Evolutionary conservation across 1,140 invertebrate species (phyloP).

Genomic region (Wasmannia auropunctata): DNA sequence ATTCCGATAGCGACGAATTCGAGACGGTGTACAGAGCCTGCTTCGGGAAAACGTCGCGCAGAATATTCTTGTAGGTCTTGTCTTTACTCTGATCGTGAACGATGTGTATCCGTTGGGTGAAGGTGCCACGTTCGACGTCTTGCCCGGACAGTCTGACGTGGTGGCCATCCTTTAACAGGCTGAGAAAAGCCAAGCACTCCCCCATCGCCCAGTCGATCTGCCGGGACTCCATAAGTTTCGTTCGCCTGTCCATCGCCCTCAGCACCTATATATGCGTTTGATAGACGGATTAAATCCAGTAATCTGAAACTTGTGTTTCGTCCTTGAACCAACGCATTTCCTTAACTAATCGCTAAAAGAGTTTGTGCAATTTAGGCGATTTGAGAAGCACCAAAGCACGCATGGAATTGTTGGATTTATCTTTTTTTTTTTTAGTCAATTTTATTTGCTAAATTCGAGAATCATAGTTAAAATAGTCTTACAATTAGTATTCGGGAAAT

Average conservation of each 20-base stretch:
- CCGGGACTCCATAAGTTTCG: conserved; percentile 89
- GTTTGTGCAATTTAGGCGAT: no score
- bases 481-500: no score
- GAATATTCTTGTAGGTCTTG: conserved; percentile 87
- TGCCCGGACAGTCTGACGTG: conserved; percentile 91
- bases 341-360: neutral
- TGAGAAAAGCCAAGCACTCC: conserved; percentile 94
- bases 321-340: neutral
- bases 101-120: conserved; percentile 92
- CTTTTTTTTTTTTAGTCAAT: no score
- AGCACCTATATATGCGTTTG: conserved; percentile 87
- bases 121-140: conserved; percentile 95
- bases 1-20: conserved; percentile 94
- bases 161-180: conserved; percentile 88
- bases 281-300: neutral
- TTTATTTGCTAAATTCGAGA: no score
- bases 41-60: conserved; percentile 90
- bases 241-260: conserved; percentile 87
- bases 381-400: no score
- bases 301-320: neutral
- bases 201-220: conserved; percentile 94
- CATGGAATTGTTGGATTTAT: no score
- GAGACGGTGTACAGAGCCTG: conserved; percentile 92
- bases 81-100: conserved; percentile 93
- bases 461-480: no score